Base-by-base conservation (phyloP, 2,797 vertebrate species). In the Hippocampus kuda region DNA sequence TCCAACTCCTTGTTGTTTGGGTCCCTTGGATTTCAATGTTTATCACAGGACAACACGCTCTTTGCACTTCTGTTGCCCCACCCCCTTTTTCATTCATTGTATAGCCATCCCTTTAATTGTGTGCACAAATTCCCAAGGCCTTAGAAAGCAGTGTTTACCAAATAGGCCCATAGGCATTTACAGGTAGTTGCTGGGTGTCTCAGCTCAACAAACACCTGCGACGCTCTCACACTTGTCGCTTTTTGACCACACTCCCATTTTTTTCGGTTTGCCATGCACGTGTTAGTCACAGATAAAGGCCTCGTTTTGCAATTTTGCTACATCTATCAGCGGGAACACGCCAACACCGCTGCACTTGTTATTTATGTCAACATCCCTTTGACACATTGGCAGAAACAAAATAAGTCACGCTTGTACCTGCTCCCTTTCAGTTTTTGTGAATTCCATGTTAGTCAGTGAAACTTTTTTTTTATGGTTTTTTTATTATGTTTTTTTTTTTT, bases 1-100 rank as follows among this genome's bases (percentile, higher is more conserved):
- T 98, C 97, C 92, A 97, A 95, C 88, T 97, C 96, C 69, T 96
- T 95, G 74, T 92, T 98, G 78, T 98, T 99, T 84, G 95, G 97
- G 81, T 95, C 95, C 85, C 94, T 95, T 79, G 95, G 96, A 88
- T 95, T 95, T 72, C 92, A 95, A 88, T 94, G 97, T 90, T 94
- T 98, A 85, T 97, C 95, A 70, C 94, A 99, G 97, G 94, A 96
- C 81, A 84, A 71, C 1, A 30, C 13, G 69, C 1, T 64, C 42
- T 13, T 2, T 34, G 48, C 16, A 51, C 48, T 18, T 20, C 18
- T 18, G 48, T 51, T 6, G 48, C 16, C 8, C 16, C 48, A 7
- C 18, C 4, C 4, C 4, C 16, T n/a, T 54, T 24, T 54, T 30
- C 9, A 16, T 12, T 34, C 27, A 60, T 60, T 60, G 57, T 22